Evolutionary conservation across 2,888 invertebrate genomes (phyloP), one percentile per base, ranked within the genome.

Genomic region (Nephrocerus scutellatus): DNA sequence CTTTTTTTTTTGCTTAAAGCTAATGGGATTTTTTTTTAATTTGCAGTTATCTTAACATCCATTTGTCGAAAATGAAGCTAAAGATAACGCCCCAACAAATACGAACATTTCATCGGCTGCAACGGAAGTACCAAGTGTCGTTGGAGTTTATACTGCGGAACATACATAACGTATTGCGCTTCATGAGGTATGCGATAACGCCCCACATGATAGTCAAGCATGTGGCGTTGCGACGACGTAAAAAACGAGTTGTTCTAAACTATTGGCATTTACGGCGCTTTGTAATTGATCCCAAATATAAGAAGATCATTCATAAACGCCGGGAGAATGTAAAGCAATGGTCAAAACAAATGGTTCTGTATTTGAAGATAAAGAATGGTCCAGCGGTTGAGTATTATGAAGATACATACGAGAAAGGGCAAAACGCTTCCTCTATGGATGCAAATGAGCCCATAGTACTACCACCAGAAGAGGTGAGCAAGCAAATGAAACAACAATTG

Each of bases 401-500:
- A 29, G 40, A 42, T 21, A 13, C 6, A n/a, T 14, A 13, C 5
- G 44, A 39, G 21, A 20, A 44, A 39, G 6, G n/a, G 8, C 15
- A 20, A 6, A 13, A n/a, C 4, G 32, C 33, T 15, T 24, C 14
- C 6, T 38, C 36, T 7, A 34, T 50, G 25, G n/a, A n/a, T n/a
- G n/a, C n/a, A n/a, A n/a, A n/a, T n/a, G n/a, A n/a, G n/a, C n/a
- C n/a, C n/a, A n/a, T n/a, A n/a, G n/a, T n/a, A n/a, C n/a, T n/a
- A n/a, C 48, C 34, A 1, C 43, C 49, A n/a, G 58, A 59, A 10
- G 60, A 63, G 39, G 45, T 67, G 7, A 56, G 57, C 34, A 59
- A 59, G 39, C 56, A 62, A 38, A 42, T 66, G 41, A 66, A 65
- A 37, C 52, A 66, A 26, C 66, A 68, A 34, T 48, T 66, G 31